Base-by-base conservation (phyloP, 2,888 invertebrate genomes). In the Chymomyza amoena region DNA sequence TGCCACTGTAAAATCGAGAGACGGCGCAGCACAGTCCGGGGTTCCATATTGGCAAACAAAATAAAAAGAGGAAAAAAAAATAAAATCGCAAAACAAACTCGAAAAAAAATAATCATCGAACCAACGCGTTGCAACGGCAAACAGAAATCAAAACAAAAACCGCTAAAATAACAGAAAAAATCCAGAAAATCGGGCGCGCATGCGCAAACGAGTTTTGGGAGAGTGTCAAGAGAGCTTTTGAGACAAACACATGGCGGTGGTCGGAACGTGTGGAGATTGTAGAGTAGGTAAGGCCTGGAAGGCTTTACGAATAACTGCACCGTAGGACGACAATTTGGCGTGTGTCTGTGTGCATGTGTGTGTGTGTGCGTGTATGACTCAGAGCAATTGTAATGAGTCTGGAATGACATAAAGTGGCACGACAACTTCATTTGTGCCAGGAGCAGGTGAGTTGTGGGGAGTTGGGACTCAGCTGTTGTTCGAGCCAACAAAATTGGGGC, bases 101-200 rank as follows among this genome's bases (percentile, higher is more conserved):
- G 32, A 39, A 39, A 39, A 39, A 39, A 39, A 13, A 45, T 5
- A 39, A 45, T 45, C 39, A 45, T 45, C 73, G 71, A 66, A 81
- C 81, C 84, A 83, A 83, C 87, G 87, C 73, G 71, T 65, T 81
- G 80, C 84, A 83, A 83, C 87, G 87, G 83, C 87, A 87, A 84
- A 82, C 84, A 82, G 83, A 87, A 84, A 87, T 87, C 87, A 84
- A 84, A 84, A 84, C 87, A 84, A 87, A 87, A 84, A 87, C 83
- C 87, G 83, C 83, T 84, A 81, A 86, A 86, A 86, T 81, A 85
- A 83, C 82, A 83, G 73, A 83, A 83, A 32, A 85, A 87, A 79
- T 72, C 71, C 67, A 75, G 61, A 69, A 80, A 78, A 72, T 79
- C 79, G 76, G 80, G 81, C 76, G 84, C 83, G 81, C 84, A 85